Evolutionary conservation across 2,888 invertebrate genomes (phyloP).

Genomic region (Drosophila kambysellisi): DNA sequence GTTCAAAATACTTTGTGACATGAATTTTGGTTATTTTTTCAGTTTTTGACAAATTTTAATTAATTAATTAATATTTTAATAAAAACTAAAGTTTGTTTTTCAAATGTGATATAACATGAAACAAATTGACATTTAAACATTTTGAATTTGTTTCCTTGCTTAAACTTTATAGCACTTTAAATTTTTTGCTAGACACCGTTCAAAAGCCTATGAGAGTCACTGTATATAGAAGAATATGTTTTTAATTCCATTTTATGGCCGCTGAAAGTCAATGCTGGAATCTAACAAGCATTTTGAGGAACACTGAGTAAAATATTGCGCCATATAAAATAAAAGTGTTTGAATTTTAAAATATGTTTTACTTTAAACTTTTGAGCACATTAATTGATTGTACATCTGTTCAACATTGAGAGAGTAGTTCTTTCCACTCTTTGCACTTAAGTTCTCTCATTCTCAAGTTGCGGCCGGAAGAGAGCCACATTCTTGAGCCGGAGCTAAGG

Average conservation of each 20-base stretch:
- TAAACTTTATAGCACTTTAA: no score
- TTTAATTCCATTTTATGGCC: neutral
- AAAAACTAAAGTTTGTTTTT: no score
- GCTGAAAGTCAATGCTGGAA: neutral
- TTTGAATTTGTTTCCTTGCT: no score
- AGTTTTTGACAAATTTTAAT: no score
- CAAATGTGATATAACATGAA: no score
- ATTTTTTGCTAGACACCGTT: no score
- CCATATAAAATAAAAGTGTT: neutral
- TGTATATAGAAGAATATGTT: neutral
- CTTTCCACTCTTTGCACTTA: neutral
- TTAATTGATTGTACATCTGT: neutral
- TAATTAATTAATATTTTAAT: no score
- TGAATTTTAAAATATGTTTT: neutral
- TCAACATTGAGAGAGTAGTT: neutral
- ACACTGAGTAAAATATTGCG: neutral
- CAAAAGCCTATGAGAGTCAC: no score
- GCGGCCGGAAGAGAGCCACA: neutral
- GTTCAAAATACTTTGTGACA: no score
- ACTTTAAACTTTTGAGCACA: neutral
- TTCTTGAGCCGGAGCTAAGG: neutral
- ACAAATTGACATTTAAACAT: no score
- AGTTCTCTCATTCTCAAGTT: neutral
- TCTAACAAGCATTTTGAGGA: neutral
- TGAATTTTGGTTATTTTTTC: no score